phyloP scores from a whole-genome alignment of 2,888 invertebrate genomes.

The Laothoe populi region DNA sequence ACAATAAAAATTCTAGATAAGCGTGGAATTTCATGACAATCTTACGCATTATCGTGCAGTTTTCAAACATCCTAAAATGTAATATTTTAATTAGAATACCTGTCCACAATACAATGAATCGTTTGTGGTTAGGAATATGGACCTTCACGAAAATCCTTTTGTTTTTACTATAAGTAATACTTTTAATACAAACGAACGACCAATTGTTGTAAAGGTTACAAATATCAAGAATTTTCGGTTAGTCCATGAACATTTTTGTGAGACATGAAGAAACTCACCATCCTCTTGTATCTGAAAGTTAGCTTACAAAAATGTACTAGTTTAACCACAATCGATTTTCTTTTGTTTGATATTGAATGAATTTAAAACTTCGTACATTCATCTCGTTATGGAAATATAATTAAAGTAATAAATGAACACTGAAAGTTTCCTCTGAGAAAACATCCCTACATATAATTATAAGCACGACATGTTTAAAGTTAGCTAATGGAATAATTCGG shows the following conservation, averaged over 20 bases:
- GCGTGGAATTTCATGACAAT: conserved; percentile 59
- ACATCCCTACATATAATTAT: conserved; percentile 18
- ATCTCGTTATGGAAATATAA: background rate
- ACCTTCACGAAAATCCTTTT: conserved; percentile 64
- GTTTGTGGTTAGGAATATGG: conserved; percentile 61
- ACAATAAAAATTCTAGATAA: conserved; percentile 31
- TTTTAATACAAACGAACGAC: conserved; percentile 22
- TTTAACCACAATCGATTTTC: conserved; percentile 60
- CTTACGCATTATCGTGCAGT: conserved; percentile 55
- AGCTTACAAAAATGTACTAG: conserved; percentile 74
- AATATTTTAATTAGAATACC: conserved; percentile 6
- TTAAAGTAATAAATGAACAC: conserved; percentile 15
- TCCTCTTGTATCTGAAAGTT: conserved; percentile 79
- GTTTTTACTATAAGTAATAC: conserved; percentile 29
- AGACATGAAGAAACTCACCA: conserved; percentile 76
- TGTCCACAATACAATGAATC: conserved; percentile 34
- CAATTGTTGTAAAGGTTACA: background rate
- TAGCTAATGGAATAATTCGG: conserved; percentile 40
- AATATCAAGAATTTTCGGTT: conserved; percentile 59
- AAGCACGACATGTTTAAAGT: conserved; percentile 61
- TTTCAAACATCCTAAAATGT: conserved; percentile 27
- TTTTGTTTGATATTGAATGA: conserved; percentile 5
- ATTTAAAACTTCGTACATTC: background rate
- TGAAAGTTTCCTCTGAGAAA: conserved; percentile 2
- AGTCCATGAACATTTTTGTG: conserved; percentile 73